A percentile compares a stretch with the other conserved stretches of the same genome.
These are phyloP conservation scores for Iphiclides podalirius DNA, from an alignment of 2,888 invertebrate genomes.

Conservation along the genomic window DNA sequence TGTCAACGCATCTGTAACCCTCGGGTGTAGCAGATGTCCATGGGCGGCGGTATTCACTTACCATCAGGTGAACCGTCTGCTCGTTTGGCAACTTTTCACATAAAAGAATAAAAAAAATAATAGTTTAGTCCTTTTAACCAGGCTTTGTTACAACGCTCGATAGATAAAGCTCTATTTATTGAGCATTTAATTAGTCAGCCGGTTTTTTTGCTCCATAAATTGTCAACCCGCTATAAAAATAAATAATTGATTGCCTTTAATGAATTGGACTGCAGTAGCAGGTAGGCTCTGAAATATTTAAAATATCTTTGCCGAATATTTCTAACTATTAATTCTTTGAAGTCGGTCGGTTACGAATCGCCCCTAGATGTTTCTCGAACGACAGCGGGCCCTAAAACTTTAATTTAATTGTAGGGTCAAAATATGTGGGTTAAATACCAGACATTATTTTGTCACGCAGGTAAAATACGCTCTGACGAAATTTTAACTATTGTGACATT, in stretches of 20 bases:
- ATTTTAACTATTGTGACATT: constrained; percentile 2
- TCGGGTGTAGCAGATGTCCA: too few species aligned
- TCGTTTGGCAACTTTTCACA: too few species aligned
- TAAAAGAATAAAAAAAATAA: too few species aligned
- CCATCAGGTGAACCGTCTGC: too few species aligned
- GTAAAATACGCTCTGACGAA: neutral
- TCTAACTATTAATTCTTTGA: constrained; percentile 52
- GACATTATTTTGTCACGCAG: constrained; percentile 28
- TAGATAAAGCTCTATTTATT: constrained; percentile 50
- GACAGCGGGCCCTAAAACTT: constrained; percentile 49
- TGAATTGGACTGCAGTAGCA: constrained; percentile 72
- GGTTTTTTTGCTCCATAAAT: constrained; percentile 54
- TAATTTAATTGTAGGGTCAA: constrained; percentile 54
- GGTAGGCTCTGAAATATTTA: constrained; percentile 55
- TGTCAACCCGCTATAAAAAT: constrained; percentile 58
- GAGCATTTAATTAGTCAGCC: constrained; percentile 67
- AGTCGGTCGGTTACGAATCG: constrained; percentile 35
- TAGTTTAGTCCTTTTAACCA: too few species aligned
- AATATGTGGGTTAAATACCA: constrained; percentile 41
- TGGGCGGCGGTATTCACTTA: too few species aligned
- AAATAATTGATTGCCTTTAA: constrained; percentile 67
- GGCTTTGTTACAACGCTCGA: too few species aligned
- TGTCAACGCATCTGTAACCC: too few species aligned
- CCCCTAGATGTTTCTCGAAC: constrained; percentile 33
- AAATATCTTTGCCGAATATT: constrained; percentile 56